A percentile compares a stretch with the other conserved stretches of the same genome.
Evolutionary conservation across 2,888 invertebrate species (phyloP).

Genomic region (Scaptomyza cyrtandrae): DNA sequence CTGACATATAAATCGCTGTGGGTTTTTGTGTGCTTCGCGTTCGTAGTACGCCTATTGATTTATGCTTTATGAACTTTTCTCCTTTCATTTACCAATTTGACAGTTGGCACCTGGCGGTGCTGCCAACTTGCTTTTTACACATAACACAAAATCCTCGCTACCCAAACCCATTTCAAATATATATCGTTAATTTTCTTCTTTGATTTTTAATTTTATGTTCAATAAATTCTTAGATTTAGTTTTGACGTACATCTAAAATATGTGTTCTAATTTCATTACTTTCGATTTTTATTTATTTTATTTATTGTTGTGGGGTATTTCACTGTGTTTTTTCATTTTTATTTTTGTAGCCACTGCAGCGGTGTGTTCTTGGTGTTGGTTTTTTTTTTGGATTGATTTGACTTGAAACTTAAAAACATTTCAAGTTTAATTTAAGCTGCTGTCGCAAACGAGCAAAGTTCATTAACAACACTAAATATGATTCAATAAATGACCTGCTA

Average conservation of each 20-base stretch:
- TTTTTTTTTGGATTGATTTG: no score
- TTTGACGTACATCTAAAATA: conserved; percentile 77
- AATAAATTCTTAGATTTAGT: conserved; percentile 69
- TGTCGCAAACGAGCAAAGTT: no score
- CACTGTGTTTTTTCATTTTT: conserved; percentile 12
- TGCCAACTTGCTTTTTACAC: conserved; percentile 38
- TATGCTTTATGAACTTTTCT: conserved; percentile 14
- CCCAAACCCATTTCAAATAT: background rate
- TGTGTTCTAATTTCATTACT: conserved; percentile 57
- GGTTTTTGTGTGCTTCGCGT: conserved; percentile 58
- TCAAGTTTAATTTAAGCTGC: no score
- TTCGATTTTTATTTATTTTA: conserved; percentile 3
- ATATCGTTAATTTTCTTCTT: conserved; percentile 16
- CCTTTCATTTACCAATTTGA: conserved; percentile 28
- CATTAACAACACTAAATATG: no score
- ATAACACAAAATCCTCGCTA: background rate
- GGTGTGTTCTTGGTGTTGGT: background rate
- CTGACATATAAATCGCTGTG: conserved; percentile 72
- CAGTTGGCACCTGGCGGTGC: conserved; percentile 30
- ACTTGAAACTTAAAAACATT: no score
- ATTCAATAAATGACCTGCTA: no score
- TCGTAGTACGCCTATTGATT: conserved; percentile 15
- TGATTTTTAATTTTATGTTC: conserved; percentile 30
- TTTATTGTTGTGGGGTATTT: conserved; percentile 45
- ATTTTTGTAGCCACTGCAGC: conserved; percentile 19